These are phyloP conservation scores for Cairina moschata DNA, from an alignment of 2,113 vertebrate species.

Conservation along the genomic window DNA sequence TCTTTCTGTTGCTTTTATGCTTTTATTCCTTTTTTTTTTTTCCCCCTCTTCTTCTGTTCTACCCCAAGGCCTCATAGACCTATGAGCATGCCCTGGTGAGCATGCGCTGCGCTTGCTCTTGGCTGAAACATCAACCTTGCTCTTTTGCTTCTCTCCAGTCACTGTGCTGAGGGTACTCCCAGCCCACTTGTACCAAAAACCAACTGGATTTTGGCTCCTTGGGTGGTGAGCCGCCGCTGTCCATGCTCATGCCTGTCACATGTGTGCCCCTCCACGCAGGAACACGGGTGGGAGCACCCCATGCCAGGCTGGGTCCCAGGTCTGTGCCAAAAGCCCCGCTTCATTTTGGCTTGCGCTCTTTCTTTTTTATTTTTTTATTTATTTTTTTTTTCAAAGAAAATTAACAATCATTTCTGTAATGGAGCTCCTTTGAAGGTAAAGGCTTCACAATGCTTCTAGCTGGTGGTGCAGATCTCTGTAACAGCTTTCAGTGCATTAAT, in stretches of 20 bases:
- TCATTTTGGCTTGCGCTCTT: not conserved
- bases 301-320: not conserved
- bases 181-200: not conserved
- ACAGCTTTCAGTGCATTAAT: slow-evolving; percentile 83
- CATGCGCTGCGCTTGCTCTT: not conserved
- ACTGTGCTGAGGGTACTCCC: not conserved
- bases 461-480: slow-evolving; percentile 65
- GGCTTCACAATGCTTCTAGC: not conserved
- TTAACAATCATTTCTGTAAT: not conserved
- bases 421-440: slow-evolving; percentile 14
- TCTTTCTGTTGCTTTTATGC: not conserved
- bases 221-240: not conserved
- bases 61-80: not conserved
- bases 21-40: no score
- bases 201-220: not conserved
- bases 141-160: not conserved
- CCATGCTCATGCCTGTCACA: no score
- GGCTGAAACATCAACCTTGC: not conserved
- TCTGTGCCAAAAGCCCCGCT: not conserved
- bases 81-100: not conserved
- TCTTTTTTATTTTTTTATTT: not conserved
- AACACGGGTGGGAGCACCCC: no score
- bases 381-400: not conserved
- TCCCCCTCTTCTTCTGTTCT: not conserved
- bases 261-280: no score